phyloP scores from a whole-genome alignment of 2,888 invertebrate genomes.

The Cactoblastis cactorum region DNA sequence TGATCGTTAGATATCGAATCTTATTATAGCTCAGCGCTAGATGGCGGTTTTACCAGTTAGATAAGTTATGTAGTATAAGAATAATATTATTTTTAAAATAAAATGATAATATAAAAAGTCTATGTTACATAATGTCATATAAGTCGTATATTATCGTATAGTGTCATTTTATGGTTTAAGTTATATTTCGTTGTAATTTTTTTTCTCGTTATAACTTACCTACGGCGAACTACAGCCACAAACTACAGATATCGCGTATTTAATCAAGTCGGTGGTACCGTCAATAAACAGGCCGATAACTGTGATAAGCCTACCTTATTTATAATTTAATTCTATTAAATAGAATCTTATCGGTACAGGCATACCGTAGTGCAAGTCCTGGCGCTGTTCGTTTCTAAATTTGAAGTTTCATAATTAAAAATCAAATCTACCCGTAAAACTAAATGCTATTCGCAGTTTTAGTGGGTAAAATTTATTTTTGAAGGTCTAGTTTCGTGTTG shows the following conservation, averaged over 20 bases:
- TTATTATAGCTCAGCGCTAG: background rate
- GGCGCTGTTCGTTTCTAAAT: slow-evolving; percentile 13
- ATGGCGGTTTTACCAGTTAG: background rate
- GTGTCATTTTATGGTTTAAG: no score
- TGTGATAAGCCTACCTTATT: slow-evolving; percentile 57
- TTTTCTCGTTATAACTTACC: no score
- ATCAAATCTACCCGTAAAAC: slow-evolving; percentile 23
- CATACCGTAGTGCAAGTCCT: slow-evolving; percentile 35
- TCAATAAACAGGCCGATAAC: slow-evolving; percentile 64
- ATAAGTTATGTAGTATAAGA: background rate
- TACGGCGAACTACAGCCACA: background rate
- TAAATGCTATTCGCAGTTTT: slow-evolving; percentile 1
- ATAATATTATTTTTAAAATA: background rate
- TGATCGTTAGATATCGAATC: background rate
- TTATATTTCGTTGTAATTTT: no score
- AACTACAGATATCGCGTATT: slow-evolving; percentile 13
- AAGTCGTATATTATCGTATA: no score
- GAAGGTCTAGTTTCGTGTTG: slow-evolving; percentile 19
- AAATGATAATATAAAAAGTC: background rate
- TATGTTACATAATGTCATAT: no score
- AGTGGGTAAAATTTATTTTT: background rate
- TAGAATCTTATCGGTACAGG: slow-evolving; percentile 58
- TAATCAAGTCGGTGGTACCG: slow-evolving; percentile 30
- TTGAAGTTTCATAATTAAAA: slow-evolving; percentile 3
- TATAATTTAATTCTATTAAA: slow-evolving; percentile 48